Conservation (phyloP, 2,113 vertebrate species). For the Coreoperca whiteheadi region DNA sequence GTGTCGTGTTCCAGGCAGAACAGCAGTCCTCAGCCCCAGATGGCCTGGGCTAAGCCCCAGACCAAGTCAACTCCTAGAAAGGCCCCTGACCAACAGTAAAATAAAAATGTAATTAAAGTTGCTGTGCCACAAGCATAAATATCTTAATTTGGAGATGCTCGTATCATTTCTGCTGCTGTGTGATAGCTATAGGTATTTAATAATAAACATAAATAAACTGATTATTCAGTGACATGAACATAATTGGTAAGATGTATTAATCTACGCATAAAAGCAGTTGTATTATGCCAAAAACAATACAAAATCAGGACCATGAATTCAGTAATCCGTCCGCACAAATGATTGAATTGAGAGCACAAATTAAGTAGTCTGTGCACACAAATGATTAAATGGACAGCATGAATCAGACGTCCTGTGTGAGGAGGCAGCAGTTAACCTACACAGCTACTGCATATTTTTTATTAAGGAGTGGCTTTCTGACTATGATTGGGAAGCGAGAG, state of each 20-base stretch:
- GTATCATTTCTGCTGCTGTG: neutral
- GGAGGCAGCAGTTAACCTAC: too few relatives aligned
- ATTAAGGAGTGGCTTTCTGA: too few relatives aligned
- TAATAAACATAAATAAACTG: neutral
- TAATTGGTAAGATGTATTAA: neutral
- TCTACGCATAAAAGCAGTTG: too few relatives aligned
- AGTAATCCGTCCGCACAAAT: neutral
- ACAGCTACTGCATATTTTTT: too few relatives aligned
- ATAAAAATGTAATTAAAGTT: neutral
- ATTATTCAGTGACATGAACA: neutral
- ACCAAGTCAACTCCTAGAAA: too few relatives aligned
- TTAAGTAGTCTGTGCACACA: neutral
- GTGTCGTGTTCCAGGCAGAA: too few relatives aligned
- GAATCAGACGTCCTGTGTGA: too few relatives aligned
- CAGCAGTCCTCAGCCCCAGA: too few relatives aligned
- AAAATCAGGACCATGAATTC: neutral
- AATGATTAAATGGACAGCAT: neutral
- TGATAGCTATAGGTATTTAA: neutral
- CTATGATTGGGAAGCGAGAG: too few relatives aligned
- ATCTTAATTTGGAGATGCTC: neutral
- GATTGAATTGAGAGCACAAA: neutral
- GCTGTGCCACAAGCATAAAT: neutral
- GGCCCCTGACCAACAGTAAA: neutral
- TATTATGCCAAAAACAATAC: neutral
- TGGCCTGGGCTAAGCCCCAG: too few relatives aligned